phyloP scores from a whole-genome alignment of 2,888 invertebrate genomes.

The Phyllotreta cruciferae region DNA sequence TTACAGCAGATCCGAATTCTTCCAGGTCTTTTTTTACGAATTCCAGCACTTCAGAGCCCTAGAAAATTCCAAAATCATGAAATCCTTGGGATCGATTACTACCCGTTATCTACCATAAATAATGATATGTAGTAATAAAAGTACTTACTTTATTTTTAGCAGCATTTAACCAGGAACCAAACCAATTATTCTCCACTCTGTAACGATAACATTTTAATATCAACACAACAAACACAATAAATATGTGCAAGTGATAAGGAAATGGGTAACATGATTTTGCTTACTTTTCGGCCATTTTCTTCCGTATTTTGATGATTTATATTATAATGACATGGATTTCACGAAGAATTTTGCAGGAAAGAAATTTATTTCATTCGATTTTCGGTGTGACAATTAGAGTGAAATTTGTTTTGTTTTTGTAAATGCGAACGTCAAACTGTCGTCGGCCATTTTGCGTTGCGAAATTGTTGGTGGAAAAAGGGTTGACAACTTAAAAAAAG shows the following conservation, averaged over 20 bases:
- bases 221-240: slow-evolving; percentile 19
- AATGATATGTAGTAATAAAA: not conserved
- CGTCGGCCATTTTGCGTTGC: slow-evolving; percentile 33
- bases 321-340: slow-evolving; percentile 23
- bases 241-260: slow-evolving; percentile 25
- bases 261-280: not conserved
- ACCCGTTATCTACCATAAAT: not conserved
- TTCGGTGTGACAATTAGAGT: slow-evolving; percentile 34
- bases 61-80: slow-evolving; percentile 35
- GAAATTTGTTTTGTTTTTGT: slow-evolving; percentile 45
- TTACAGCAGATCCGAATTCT: slow-evolving; percentile 76
- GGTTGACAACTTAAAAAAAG: too few species aligned
- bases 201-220: slow-evolving; percentile 32
- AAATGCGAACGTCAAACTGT: slow-evolving; percentile 31
- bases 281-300: slow-evolving; percentile 42
- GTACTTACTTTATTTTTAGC: slow-evolving; percentile 58
- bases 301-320: slow-evolving; percentile 25
- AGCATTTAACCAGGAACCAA: slow-evolving; percentile 59
- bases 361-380: slow-evolving; percentile 19
- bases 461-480: too few species aligned
- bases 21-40: slow-evolving; percentile 80
- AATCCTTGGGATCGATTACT: not conserved
- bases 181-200: slow-evolving; percentile 56
- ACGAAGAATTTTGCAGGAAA: slow-evolving; percentile 38
- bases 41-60: slow-evolving; percentile 77